phyloP scores from a whole-genome alignment of 1,140 invertebrate genomes.

The Polyergus mexicanus region DNA sequence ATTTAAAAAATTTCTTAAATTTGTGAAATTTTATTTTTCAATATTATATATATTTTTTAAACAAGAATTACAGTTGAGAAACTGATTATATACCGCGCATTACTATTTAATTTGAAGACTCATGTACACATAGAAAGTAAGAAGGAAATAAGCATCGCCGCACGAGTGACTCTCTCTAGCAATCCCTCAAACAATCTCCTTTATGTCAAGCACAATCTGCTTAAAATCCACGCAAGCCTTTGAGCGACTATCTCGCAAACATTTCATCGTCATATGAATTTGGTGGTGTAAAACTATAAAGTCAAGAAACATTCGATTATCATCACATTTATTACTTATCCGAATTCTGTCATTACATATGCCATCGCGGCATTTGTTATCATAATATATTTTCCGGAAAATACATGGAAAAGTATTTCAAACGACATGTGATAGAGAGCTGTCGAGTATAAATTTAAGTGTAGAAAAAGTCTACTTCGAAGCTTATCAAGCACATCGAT shows the following conservation, averaged over 20 bases:
- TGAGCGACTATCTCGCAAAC: conserved; percentile 30
- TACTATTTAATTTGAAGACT: neutral
- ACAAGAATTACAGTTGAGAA: no score
- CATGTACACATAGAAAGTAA: neutral
- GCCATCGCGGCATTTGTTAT: neutral
- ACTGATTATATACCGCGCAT: neutral
- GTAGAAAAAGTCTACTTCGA: neutral
- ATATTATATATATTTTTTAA: no score
- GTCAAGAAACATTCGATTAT: neutral
- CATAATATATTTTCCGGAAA: neutral
- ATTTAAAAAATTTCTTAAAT: no score
- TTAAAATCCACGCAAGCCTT: conserved; percentile 39
- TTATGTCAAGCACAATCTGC: conserved; percentile 38
- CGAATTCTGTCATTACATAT: neutral
- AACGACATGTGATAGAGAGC: neutral
- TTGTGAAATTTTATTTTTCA: no score
- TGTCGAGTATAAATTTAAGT: neutral
- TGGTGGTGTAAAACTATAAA: neutral
- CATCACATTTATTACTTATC: neutral
- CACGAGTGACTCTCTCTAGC: conserved; percentile 18
- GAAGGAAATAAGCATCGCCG: conserved; percentile 29
- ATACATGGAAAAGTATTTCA: neutral
- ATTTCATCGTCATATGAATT: neutral
- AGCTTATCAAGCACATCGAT: conserved; percentile 1
- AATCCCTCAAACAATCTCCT: conserved; percentile 33